Conservation (phyloP, 2,888 invertebrate genomes). For the Hofmannophila pseudospretella region DNA sequence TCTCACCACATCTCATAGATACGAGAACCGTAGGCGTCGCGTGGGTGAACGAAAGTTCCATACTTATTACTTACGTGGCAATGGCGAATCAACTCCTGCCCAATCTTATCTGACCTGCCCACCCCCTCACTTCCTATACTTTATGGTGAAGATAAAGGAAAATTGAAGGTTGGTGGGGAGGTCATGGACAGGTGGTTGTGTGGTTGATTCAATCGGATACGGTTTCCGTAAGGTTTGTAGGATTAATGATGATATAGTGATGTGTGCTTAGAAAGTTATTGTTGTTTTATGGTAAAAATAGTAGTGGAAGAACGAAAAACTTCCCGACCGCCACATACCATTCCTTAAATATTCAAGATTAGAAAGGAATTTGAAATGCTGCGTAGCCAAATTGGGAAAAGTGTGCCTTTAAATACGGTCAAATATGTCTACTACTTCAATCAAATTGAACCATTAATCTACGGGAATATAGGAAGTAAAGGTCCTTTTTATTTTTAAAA, state of each 20-base stretch:
- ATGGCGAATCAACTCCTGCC: constrained; percentile 44
- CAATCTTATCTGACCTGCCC: constrained; percentile 32
- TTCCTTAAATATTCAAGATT: no score
- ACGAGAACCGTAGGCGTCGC: constrained; percentile 55
- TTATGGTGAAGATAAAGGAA: not conserved
- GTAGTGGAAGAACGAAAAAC: no score
- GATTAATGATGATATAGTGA: constrained; percentile 61
- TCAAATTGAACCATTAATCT: no score
- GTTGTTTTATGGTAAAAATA: no score
- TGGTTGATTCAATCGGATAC: constrained; percentile 56
- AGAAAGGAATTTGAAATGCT: no score
- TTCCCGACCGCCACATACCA: no score
- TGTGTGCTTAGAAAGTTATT: constrained; percentile 27
- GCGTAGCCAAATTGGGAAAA: no score
- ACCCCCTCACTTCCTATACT: constrained; percentile 14
- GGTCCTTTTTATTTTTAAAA: no score
- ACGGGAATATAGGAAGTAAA: no score
- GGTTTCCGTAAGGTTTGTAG: constrained; percentile 47
- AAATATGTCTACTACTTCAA: no score
- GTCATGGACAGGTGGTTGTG: constrained; percentile 34
- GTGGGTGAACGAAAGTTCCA: constrained; percentile 66
- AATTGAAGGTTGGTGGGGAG: constrained; percentile 11
- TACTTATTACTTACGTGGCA: constrained; percentile 60
- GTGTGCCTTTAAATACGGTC: no score
- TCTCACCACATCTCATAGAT: constrained; percentile 41